Evolutionary conservation across 2,113 vertebrate genomes (phyloP).

Genomic region (Aix galericulata): DNA sequence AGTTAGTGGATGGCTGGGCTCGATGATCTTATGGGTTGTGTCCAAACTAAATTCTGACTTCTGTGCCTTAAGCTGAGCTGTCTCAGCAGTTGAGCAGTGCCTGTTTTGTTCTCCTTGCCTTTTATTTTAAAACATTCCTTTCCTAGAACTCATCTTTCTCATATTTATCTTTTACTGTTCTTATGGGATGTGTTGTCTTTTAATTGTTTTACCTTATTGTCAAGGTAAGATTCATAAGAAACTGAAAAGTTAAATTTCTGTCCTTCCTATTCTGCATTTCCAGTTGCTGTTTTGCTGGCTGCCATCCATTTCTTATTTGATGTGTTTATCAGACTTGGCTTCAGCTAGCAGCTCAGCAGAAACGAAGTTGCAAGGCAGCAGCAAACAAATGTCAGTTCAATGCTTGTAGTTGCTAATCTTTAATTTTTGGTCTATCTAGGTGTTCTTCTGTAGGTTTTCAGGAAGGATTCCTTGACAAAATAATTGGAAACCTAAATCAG

Average conservation of each 20-base stretch:
- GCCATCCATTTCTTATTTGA: constrained; percentile 36
- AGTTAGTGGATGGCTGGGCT: no score
- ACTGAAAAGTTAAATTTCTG: not conserved
- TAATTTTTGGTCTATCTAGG: not conserved
- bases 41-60: not conserved
- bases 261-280: not conserved
- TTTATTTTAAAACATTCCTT: not conserved
- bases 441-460: not conserved
- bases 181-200: not conserved
- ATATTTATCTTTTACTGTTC: not conserved
- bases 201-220: not conserved
- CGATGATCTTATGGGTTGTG: no score
- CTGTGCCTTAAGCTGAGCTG: not conserved
- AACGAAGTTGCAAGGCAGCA: constrained; percentile 34
- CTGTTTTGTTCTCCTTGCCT: not conserved
- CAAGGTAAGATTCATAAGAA: constrained; percentile 9
- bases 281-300: not conserved
- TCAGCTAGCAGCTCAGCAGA: not conserved
- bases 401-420: constrained; percentile 25
- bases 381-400: constrained; percentile 26
- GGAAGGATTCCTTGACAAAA: not conserved
- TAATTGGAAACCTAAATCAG: constrained; percentile 10
- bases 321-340: constrained; percentile 55
- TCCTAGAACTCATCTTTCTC: not conserved
- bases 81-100: not conserved